phyloP scores from a whole-genome alignment of 2,797 vertebrate genomes.

The Poecilia wingei region DNA sequence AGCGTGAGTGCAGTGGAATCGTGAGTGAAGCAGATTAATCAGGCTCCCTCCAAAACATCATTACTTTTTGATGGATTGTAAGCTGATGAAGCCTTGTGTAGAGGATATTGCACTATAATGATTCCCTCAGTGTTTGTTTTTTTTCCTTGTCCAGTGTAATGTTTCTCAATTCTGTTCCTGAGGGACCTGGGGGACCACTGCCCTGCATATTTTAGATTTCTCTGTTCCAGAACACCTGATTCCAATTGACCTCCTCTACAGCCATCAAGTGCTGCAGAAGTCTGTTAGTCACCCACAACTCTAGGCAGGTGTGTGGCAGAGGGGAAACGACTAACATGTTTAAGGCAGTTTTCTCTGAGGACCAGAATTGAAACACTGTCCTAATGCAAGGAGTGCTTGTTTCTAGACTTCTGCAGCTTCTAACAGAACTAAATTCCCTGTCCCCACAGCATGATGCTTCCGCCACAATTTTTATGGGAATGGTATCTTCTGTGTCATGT shows the following conservation, averaged over 20 bases:
- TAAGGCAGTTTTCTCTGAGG: too few species aligned
- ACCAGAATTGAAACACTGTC: neutral
- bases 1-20: neutral
- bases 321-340: too few species aligned
- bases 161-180: too few species aligned
- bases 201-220: too few species aligned
- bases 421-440: neutral
- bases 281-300: too few species aligned
- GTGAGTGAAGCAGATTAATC: slow-evolving; percentile 21
- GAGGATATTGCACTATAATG: neutral
- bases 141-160: neutral
- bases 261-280: too few species aligned
- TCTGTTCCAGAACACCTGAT: too few species aligned
- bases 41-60: slow-evolving; percentile 15
- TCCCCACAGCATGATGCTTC: neutral
- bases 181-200: too few species aligned
- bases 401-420: neutral
- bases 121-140: neutral
- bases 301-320: too few species aligned
- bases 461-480: neutral
- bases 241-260: too few species aligned
- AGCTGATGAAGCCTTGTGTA: neutral
- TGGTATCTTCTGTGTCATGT: neutral
- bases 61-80: slow-evolving; percentile 10
- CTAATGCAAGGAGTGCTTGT: neutral